Percentiles rank a stretch among this genome's conserved stretches.
phyloP scores from a whole-genome alignment of 2,113 vertebrate genomes.

The Nymphicus hollandicus region DNA sequence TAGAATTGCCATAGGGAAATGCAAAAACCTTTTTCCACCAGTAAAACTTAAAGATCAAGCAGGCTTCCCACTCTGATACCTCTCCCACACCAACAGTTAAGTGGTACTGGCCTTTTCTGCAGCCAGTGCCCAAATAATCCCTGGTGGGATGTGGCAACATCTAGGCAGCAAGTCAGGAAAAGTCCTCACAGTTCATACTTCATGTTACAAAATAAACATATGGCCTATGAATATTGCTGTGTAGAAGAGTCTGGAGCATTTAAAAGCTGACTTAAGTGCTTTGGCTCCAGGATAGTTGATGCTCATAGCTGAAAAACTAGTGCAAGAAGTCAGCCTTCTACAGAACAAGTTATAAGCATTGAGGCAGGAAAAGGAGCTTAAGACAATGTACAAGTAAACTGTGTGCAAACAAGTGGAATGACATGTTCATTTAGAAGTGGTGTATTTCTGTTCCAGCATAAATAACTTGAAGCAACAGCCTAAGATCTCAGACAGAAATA shows the following conservation, averaged over 20 bases:
- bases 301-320: background rate
- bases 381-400: background rate
- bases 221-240: background rate
- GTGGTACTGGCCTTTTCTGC: background rate
- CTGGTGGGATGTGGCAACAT: background rate
- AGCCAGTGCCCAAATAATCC: background rate
- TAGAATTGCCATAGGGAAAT: background rate
- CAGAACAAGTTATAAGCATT: background rate
- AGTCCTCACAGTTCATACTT: background rate
- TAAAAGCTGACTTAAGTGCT: background rate
- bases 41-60: background rate
- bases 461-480: rapidly evolving
- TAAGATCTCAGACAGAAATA: background rate
- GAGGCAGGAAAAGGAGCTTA: background rate
- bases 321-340: background rate
- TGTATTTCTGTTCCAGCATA: background rate
- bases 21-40: rapidly evolving
- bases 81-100: background rate
- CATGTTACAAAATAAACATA: background rate
- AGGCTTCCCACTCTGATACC: background rate
- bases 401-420: background rate
- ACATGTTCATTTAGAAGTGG: rapidly evolving
- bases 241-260: rapidly evolving
- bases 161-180: background rate
- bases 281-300: background rate